Evolutionary conservation across 2,797 vertebrate species (phyloP).

Genomic region (Coilia nasus): DNA sequence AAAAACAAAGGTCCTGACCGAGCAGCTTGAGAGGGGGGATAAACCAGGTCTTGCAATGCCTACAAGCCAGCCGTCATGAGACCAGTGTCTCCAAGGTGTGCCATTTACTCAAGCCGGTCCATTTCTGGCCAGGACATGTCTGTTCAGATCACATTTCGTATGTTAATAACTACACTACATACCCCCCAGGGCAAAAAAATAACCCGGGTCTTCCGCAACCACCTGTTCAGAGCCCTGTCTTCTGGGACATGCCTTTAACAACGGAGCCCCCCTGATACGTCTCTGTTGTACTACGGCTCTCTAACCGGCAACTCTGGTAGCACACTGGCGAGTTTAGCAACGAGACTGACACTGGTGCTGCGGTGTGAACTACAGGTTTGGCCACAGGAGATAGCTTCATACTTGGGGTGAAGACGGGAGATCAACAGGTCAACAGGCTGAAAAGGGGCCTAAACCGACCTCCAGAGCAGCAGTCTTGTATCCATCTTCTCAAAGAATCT

Average conservation of each 20-base stretch:
- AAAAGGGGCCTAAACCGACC: background rate
- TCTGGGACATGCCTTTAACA: background rate
- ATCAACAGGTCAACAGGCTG: constrained; percentile 26
- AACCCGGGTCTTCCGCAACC: background rate
- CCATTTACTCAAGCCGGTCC: background rate
- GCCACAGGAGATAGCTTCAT: background rate
- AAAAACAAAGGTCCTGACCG: background rate
- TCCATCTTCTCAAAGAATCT: background rate
- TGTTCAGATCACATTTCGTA: background rate
- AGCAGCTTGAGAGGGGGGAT: background rate
- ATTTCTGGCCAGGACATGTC: constrained; percentile 1
- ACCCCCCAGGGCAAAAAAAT: background rate
- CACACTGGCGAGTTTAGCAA: background rate
- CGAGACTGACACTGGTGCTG: background rate
- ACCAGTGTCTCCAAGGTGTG: background rate
- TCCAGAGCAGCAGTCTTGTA: background rate
- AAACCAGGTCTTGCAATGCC: background rate
- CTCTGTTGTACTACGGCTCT: background rate
- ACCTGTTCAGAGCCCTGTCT: background rate
- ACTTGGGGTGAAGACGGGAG: constrained; percentile 30
- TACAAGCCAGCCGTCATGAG: background rate
- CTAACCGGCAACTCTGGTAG: background rate
- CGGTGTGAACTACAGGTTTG: background rate
- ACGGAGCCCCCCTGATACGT: background rate
- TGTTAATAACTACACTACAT: background rate